Conservation (phyloP, 2,797 vertebrate species). For the Periophthalmus magnuspinnatus region DNA sequence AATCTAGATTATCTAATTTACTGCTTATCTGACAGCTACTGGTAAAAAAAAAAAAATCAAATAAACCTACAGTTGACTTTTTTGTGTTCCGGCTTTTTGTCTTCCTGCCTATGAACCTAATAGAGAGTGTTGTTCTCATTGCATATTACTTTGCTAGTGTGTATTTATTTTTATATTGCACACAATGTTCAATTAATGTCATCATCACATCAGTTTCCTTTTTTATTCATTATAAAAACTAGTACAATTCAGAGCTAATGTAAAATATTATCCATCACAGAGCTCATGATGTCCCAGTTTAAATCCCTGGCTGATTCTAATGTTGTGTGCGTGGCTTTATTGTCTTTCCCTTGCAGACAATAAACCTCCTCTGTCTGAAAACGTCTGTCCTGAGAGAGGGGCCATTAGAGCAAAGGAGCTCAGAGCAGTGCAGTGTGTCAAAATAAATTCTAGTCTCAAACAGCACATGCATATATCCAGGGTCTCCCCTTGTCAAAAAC, state of each 20-base stretch:
- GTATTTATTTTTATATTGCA: too few species aligned
- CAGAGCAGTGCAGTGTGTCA: slow-evolving; percentile 43
- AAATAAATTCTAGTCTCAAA: slow-evolving; percentile 45
- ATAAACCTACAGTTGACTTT: too few species aligned
- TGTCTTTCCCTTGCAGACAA: slow-evolving; percentile 40
- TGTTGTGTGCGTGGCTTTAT: slow-evolving; percentile 25
- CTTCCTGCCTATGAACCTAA: too few species aligned
- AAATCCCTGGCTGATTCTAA: slow-evolving; percentile 19
- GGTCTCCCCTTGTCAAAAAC: slow-evolving; percentile 35
- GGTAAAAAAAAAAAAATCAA: too few species aligned
- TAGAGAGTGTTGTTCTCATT: too few species aligned
- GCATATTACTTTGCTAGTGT: too few species aligned
- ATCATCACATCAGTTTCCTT: neutral
- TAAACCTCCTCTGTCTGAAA: slow-evolving; percentile 42
- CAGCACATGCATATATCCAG: slow-evolving; percentile 34
- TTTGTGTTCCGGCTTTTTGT: too few species aligned
- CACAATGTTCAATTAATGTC: neutral
- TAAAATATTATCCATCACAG: slow-evolving; percentile 29
- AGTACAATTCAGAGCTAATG: slow-evolving; percentile 17
- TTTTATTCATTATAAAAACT: neutral
- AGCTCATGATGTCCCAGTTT: slow-evolving; percentile 36
- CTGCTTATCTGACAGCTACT: too few species aligned
- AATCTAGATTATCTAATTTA: too few species aligned
- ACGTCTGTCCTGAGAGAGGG: slow-evolving; percentile 39
- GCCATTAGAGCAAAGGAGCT: slow-evolving; percentile 45